Conservation (phyloP, 2,888 invertebrate genomes). For the Trachelus tabidus region DNA sequence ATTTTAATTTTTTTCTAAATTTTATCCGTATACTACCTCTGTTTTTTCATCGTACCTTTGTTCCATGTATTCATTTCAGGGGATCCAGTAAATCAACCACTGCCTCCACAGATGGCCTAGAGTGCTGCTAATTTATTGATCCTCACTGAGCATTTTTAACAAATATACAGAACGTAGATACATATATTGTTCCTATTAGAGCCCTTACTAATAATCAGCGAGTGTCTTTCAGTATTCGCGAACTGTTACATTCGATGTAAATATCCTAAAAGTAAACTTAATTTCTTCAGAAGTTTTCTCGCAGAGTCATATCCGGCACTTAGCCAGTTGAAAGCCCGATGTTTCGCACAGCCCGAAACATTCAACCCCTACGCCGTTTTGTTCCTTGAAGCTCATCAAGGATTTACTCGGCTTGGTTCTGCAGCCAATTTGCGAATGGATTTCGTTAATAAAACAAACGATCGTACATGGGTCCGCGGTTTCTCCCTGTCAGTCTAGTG, state of each 20-base stretch:
- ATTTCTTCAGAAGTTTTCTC: background rate
- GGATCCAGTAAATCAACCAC: background rate
- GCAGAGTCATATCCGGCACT: background rate
- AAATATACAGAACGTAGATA: too few relatives aligned
- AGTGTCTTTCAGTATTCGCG: background rate
- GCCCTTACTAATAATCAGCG: background rate
- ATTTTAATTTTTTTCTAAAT: background rate
- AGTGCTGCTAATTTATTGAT: background rate
- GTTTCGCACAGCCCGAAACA: background rate
- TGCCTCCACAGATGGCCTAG: background rate
- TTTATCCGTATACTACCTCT: background rate
- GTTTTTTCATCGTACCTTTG: constrained; percentile 5
- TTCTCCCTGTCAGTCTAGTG: background rate
- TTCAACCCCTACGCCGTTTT: background rate
- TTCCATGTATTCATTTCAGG: constrained; percentile 5
- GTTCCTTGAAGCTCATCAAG: constrained; percentile 11
- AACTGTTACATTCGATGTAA: background rate
- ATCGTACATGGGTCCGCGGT: background rate
- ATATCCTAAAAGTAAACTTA: background rate
- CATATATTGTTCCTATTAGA: background rate
- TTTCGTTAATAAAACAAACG: constrained; percentile 19
- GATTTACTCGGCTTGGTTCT: constrained; percentile 3
- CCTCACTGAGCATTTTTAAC: background rate
- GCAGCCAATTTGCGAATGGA: constrained; percentile 20
- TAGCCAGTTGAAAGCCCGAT: background rate